These are phyloP conservation scores for Drosophila recens DNA, from an alignment of 2,888 invertebrate species.

Conservation along the genomic window DNA sequence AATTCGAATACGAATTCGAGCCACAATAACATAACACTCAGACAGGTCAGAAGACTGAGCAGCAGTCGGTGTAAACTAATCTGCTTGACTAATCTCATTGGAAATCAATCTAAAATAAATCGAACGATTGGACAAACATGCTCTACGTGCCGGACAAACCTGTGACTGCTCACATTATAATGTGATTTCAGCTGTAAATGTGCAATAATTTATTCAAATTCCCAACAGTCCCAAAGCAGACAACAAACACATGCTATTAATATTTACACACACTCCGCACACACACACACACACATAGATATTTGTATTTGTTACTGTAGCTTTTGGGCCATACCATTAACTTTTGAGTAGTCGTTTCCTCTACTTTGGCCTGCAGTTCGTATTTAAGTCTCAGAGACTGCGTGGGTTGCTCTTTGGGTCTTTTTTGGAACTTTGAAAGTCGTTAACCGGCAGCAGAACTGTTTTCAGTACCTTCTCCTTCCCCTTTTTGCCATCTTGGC, in stretches of 20 bases:
- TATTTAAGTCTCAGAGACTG: constrained; percentile 54
- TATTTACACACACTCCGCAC: constrained; percentile 60
- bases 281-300: constrained; percentile 1
- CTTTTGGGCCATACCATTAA: constrained; percentile 72
- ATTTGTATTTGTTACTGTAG: constrained; percentile 36
- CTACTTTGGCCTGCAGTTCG: constrained; percentile 47
- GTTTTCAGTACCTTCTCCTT: constrained; percentile 11
- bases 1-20: constrained; percentile 20
- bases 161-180: constrained; percentile 69
- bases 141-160: constrained; percentile 55
- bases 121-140: constrained; percentile 71
- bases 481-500: constrained; percentile 28
- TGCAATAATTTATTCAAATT: constrained; percentile 80
- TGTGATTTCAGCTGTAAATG: constrained; percentile 79
- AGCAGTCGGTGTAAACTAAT: constrained; percentile 62
- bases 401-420: constrained; percentile 57
- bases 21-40: constrained; percentile 2
- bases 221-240: constrained; percentile 59
- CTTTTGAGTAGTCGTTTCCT: constrained; percentile 55
- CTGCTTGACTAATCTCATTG: constrained; percentile 75
- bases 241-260: constrained; percentile 70
- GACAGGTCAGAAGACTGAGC: neutral
- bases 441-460: constrained; percentile 69
- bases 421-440: constrained; percentile 71
- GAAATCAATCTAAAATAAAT: constrained; percentile 78